Evolutionary conservation across 2,797 vertebrate genomes (phyloP).

Genomic region (Apodemus agrarius): DNA sequence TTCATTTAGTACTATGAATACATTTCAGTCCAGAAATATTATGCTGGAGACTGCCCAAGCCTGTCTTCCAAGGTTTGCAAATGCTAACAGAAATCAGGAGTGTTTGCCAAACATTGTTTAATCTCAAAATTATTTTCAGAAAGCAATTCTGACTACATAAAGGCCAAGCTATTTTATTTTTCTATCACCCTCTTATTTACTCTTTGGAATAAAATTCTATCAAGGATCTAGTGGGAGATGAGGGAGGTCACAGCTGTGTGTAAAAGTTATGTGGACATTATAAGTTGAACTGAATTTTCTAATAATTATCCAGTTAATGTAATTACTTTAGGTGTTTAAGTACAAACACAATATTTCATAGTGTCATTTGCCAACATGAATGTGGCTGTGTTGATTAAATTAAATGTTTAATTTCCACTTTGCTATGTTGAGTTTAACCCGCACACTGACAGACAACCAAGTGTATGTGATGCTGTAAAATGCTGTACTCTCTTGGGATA

Average conservation of each 20-base stretch:
- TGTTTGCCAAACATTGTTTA: background rate
- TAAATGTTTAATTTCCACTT: conserved; percentile 42
- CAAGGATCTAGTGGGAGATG: background rate
- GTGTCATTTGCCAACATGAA: conserved; percentile 47
- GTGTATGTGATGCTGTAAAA: background rate
- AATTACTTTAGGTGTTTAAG: conserved; percentile 43
- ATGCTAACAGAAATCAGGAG: background rate
- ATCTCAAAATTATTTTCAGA: conserved; percentile 10
- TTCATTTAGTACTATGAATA: background rate
- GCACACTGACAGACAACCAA: background rate
- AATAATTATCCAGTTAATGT: conserved; percentile 49
- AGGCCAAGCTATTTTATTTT: background rate
- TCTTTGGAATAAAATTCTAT: conserved; percentile 11
- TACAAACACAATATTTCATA: conserved; percentile 56
- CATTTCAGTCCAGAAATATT: background rate
- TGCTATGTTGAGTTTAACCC: conserved; percentile 2
- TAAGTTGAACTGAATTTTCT: background rate
- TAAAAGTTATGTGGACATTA: background rate
- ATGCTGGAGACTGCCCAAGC: background rate
- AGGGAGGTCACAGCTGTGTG: background rate
- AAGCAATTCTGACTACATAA: background rate
- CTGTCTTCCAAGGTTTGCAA: background rate
- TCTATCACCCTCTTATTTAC: background rate
- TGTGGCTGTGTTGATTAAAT: conserved; percentile 49
- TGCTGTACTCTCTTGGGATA: background rate